These are phyloP conservation scores for Spodoptera frugiperda DNA, from an alignment of 1,140 invertebrate species.

Conservation along the genomic window DNA sequence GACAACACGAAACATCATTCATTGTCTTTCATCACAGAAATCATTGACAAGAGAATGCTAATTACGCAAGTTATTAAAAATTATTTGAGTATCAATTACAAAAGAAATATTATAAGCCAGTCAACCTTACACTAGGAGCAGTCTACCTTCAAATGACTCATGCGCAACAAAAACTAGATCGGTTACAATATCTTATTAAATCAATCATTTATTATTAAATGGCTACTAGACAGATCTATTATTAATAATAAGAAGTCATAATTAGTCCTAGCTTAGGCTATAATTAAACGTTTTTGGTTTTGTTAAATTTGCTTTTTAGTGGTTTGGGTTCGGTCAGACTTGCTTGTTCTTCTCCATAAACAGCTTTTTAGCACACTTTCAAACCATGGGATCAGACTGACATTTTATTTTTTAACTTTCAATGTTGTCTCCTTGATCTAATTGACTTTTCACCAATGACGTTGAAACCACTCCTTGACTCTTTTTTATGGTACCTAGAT, in stretches of 20 bases:
- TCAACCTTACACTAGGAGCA: background rate
- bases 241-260: constrained; percentile 15
- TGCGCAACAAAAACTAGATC: constrained; percentile 1
- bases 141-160: constrained; percentile 36
- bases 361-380: no score
- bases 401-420: no score
- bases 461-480: no score
- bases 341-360: no score
- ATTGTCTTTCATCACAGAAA: background rate
- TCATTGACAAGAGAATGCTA: no score
- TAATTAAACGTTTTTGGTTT: constrained; percentile 2
- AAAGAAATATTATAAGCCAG: constrained; percentile 1
- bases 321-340: background rate
- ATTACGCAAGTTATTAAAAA: background rate
- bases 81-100: constrained; percentile 21
- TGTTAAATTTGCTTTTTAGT: background rate
- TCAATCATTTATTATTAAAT: constrained; percentile 2
- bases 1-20: background rate
- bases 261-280: background rate
- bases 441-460: no score
- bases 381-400: no score
- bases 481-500: no score
- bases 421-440: no score
- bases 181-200: constrained; percentile 16
- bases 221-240: background rate